Base-by-base conservation (phyloP, 2,797 vertebrate species). In the Halcyon chelicuti region DNA sequence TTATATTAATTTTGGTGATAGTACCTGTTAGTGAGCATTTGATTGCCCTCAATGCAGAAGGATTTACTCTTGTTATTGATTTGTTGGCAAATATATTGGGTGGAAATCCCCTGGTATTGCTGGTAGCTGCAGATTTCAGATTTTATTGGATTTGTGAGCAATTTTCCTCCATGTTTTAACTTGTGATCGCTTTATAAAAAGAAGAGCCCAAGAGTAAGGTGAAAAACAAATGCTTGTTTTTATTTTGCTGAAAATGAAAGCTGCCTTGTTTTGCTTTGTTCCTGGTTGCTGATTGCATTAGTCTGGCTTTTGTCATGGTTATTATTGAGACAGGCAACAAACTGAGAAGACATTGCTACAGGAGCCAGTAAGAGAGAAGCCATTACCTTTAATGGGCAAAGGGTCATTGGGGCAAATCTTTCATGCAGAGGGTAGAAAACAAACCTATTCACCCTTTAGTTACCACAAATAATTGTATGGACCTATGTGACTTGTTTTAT, bases 21-120 rank as follows among this genome's bases (percentile, higher is more conserved):
- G 96, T 98, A 98, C 98, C 98, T 98, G 98, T 97, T 98, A 98
- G 97, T 96, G 95, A 97, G 97, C 92, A 96, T 98, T 98, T 98
- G 98, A 99, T 98, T 98, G 98, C 96, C 97, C 93, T 98, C 96
- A 96, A 54, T 96, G 97, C 97, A 96, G 97, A 96, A 96, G 98
- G 98, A 98, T 99, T 99, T 99, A 98, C 98, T 98, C 97, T 95
- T 96, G 96, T 96, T 99, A 99, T 99, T 98, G 98, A 99, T 99
- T 98, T 99, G 97, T 97, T 98, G 97, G 98, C 98, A 98, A 98
- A 98, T 98, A 98, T 98, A 98, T 98, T 97, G 98, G 98, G 97
- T 97, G 96, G 97, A 98, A 98, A 98, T 99, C 98, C 98, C 98
- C 88, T 86, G 98, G 97, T 98, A 96, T 97, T 98, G 96, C 97